Evolutionary conservation across 2,888 invertebrate genomes (phyloP), one percentile per base, ranked within the genome.

Genomic region (Temnothorax rugatulus): DNA sequence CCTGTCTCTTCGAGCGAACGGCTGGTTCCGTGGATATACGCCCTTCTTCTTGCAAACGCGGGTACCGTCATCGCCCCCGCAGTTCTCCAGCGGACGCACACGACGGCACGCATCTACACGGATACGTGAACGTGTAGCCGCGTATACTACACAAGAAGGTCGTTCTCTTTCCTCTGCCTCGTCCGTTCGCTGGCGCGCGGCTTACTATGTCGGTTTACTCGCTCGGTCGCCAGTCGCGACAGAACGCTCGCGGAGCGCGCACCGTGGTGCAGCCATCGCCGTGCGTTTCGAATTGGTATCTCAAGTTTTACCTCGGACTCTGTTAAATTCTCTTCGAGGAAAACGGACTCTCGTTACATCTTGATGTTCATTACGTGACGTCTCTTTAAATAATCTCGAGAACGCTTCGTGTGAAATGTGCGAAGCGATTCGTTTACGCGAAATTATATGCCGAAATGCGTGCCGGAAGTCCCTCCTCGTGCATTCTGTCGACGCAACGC

Each of bases 91-190:
- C 71, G 75, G 82, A 61, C 44, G 44, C 57, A 59, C 47, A 34
- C 52, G 13, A 15, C 59, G 7, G 21, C 34, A 15, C 47, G 21
- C 74, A 57, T 29, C 47, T 71, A 61, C 47, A 54, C 50, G 50
- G 4, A 61, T 29, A 25, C 61, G 29, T 50, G 29, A n/a, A 18
- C 13, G 1, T 44, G 29, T 44, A 13, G 29, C 18, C 25, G 79
- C 25, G 66, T 84, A 25, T 77, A 61, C 85, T 82, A 84, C 79
- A 87, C 88, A 90, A 92, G 92, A 93, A 93, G 93, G 93, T 93
- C 93, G 92, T 92, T 92, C 91, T 91, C 92, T 91, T 91, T 92
- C 93, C 90, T 91, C 85, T 77, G 71, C 86, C 57, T 82, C 85
- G 63, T 86, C 86, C 84, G 79, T 79, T 84, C 44, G 81, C 71